Percentiles rank a stretch among this genome's conserved stretches.
Conservation (phyloP, 2,113 vertebrate genomes). For the Catharus minimus region DNA sequence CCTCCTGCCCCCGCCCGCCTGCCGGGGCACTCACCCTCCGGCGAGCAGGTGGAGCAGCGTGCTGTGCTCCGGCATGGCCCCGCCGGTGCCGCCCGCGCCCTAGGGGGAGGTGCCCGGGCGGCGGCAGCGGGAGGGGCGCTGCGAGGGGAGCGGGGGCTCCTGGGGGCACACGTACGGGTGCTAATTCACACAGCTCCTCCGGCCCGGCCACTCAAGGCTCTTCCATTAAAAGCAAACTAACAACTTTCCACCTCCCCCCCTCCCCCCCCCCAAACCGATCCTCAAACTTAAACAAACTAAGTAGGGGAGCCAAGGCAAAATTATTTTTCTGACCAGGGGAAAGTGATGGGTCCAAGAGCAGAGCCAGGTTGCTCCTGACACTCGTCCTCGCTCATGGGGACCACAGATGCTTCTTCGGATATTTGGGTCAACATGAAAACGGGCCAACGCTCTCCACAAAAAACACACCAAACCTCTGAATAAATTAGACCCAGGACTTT, state of each 20-base stretch:
- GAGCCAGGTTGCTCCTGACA: accelerated
- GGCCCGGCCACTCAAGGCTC: accelerated
- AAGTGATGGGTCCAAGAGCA: neutral
- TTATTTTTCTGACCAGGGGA: neutral
- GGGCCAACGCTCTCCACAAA: too few species aligned
- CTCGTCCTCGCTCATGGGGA: accelerated
- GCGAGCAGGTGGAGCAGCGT: constrained; percentile 30
- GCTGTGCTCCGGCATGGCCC: neutral
- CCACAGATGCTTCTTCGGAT: neutral
- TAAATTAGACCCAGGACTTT: neutral
- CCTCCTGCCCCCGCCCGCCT: too few species aligned
- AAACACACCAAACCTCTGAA: neutral
- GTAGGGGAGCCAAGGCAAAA: neutral
- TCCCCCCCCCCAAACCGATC: too few species aligned
- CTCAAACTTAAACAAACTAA: neutral
- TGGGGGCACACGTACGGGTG: accelerated
- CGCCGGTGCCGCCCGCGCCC: too few species aligned
- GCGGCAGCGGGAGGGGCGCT: neutral
- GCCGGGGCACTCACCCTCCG: constrained; percentile 42
- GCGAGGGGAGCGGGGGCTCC: accelerated
- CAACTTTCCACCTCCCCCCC: too few species aligned
- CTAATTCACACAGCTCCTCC: accelerated
- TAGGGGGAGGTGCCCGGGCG: neutral
- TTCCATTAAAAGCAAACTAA: neutral
- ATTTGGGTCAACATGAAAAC: neutral